Conservation (phyloP, 2,888 invertebrate species). For the Coremacera marginata region DNA sequence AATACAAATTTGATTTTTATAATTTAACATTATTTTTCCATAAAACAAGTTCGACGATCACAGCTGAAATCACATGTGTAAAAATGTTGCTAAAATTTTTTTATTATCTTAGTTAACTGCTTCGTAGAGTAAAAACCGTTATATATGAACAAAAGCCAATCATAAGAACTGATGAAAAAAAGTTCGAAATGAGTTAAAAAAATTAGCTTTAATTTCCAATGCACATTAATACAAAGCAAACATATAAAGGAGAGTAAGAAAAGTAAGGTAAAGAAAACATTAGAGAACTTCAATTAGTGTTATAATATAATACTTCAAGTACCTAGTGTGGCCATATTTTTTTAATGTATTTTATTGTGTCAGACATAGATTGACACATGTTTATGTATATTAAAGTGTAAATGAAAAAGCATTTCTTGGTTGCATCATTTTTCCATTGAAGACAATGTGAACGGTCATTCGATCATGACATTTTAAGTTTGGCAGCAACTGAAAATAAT, state of each 20-base stretch:
- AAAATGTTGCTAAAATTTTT: too few species aligned
- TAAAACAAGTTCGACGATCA: too few species aligned
- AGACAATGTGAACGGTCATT: constrained; percentile 81
- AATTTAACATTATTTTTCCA: not conserved
- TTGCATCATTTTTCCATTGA: constrained; percentile 76
- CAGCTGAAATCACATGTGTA: too few species aligned
- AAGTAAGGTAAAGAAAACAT: not conserved
- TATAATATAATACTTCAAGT: not conserved
- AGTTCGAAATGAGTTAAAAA: not conserved
- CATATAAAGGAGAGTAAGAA: not conserved
- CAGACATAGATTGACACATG: too few species aligned
- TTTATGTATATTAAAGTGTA: constrained; percentile 3
- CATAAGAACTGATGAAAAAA: not conserved
- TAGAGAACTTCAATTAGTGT: not conserved
- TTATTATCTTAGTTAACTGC: too few species aligned
- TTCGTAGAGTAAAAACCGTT: not conserved
- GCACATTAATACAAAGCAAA: not conserved
- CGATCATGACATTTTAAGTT: constrained; percentile 78
- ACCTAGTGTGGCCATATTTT: not conserved
- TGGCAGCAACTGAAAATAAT: constrained; percentile 76
- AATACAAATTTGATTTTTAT: not conserved
- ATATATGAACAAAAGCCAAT: not conserved
- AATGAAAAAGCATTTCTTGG: constrained; percentile 45
- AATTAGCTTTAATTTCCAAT: not conserved
- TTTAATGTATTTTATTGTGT: not conserved